A percentile compares a stretch with the other conserved stretches of the same genome.
Evolutionary conservation across 2,113 vertebrate species (phyloP).

Genomic region (Nesogale talazaci): DNA sequence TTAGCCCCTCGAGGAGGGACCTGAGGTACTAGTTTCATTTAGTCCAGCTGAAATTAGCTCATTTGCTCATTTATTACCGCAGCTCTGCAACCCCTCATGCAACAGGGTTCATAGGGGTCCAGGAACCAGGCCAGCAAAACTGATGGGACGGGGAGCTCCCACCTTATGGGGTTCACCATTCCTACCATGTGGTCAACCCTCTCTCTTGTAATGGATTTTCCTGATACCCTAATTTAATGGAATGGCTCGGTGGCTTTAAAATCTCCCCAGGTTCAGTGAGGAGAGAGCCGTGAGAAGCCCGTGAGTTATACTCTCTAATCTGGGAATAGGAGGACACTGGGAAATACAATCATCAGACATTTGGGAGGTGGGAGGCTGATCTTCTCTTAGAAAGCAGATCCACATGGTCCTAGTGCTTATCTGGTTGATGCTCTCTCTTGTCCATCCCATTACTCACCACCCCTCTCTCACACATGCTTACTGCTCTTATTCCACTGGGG

Average conservation of each 20-base stretch:
- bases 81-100: neutral
- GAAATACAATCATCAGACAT: neutral
- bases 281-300: neutral
- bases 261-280: neutral
- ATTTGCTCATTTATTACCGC: neutral
- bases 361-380: neutral
- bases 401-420: neutral
- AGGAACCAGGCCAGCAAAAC: neutral
- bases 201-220: neutral
- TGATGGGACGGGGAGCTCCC: neutral
- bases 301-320: neutral
- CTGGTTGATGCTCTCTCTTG: neutral
- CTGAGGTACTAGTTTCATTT: neutral
- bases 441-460: neutral
- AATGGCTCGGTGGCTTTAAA: neutral
- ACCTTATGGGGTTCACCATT: neutral
- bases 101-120: fast-evolving
- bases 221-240: no score
- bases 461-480: neutral
- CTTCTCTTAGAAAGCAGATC: no score
- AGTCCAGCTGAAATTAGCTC: neutral
- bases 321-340: neutral
- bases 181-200: neutral
- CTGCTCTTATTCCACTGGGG: neutral
- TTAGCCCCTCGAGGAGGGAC: neutral